Base-by-base conservation (phyloP, 1,140 invertebrate species). In the Apis dorsata region DNA sequence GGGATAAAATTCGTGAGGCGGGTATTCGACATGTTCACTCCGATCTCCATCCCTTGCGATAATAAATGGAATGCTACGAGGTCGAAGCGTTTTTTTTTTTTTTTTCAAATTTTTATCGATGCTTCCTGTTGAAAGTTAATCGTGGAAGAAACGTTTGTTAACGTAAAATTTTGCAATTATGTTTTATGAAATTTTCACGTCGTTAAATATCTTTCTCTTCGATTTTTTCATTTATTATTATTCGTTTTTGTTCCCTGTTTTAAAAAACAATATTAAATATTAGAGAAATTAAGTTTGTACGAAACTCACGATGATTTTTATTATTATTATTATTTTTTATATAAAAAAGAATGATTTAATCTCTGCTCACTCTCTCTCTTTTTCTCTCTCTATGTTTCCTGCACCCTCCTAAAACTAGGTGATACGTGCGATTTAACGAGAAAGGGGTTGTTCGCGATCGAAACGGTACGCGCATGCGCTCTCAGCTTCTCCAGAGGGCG, bases 391-490 rank as follows among this genome's bases (percentile, higher is more conserved):
- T 62, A n/a, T 12, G 28, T 74, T 74, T 60, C 34, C 12, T 15
- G 19, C 72, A 55, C 55, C 65, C 53, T 77, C 60, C 55, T 62
- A 49, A 53, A 81, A 55, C 28, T n/a, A 62, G 49, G 68, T 24
- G 57, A 60, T 71, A 81, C 57, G 10, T 66, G 49, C 70, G 84
- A 80, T 87, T 70, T 19, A 69, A 81, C 65, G 62, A 73, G 57
- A 72, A 59, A 68, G 66, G 84, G 80, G 68, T 85, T 81, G 85
- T 81, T 90, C 79, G 65, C 89, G 91, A 93, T 92, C 91, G 91
- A 92, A 92, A 88, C 74, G 65, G 73, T 81, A 83, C 85, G 92
- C 92, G 91, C 92, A 93, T 93, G 92, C 92, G 92, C 89, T 79
- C 70, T 92, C 2, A 17, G 79, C 21, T 77, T 17, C n/a, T 34